Base-by-base conservation (phyloP, 1,140 invertebrate species). In the Caenorhabditis latens region DNA sequence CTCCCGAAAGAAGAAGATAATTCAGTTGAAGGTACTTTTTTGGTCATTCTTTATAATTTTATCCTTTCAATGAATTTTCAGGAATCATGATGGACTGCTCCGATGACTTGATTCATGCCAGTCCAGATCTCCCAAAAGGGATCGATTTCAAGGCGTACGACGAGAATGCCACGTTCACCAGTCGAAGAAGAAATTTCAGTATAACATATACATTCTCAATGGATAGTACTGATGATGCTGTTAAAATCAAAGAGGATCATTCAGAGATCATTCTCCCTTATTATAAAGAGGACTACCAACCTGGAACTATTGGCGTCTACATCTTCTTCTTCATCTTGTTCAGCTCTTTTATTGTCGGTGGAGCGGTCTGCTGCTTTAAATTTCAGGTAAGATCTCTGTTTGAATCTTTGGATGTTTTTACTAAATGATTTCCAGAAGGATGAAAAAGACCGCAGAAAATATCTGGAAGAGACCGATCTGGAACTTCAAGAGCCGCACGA, bases 71-170 rank as follows among this genome's bases (percentile, higher is more conserved):
- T n/a, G 3, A 9, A 65, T 46, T 71, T 79, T 24, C n/a, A 79
- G 71, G 71, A 50, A 24, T 50, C 19, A 79, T 79, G 71, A 48
- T 53, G 46, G 71, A 79, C 21, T 79, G 71, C 71, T 50, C 71
- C 5, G 71, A 79, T 14, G 7, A 46, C 9, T 4, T 79, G 32
- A 79, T 79, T 14, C 46, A 50, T 8, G 9, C 46, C 2, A 79
- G 71, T 24, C 71, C 71, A 16, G 71, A 79, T 50, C 71, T 79
- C 24, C 71, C 71, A 24, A 9, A 48, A 24, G 46, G n/a, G 1
- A 79, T 79, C 21, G 46, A 79, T 9, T 79, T 79, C 71, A 79
- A n/a, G 14, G 46, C 16, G 11, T 79, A 53, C 9, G 14, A 24
- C 11, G 46, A 79, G 14, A 79, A 79, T 50, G 71, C 32, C 7